Base-by-base conservation (phyloP, 2,113 vertebrate species). In the Cyrtonyx montezumae region DNA sequence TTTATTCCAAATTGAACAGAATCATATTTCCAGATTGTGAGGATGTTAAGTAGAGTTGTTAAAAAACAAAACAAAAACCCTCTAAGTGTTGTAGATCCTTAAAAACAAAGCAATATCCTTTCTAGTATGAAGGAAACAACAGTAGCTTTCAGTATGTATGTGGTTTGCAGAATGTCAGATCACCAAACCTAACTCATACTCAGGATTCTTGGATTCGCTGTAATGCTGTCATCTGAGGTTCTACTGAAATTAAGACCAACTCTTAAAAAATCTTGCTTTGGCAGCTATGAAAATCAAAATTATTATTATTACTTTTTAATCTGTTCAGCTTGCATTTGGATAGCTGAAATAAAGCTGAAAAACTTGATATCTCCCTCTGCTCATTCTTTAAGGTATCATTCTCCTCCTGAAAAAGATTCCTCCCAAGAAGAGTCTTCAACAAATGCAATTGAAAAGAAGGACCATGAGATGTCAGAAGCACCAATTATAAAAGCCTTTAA, bases 401-500 rank as follows among this genome's bases (percentile, higher is more conserved):
- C 98, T 86, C 97, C 98, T 91, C 97, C 96, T 61, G 98, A 98
- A 88, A 98, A 98, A 95, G 97, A 98, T 42, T 87, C 92, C 18
- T 95, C 96, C 11, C 92, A 83, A 71, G 96, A 92, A 79, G 92
- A 74, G n/a, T 95, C 95, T 48, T 76, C 95, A 73, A 51, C 91
- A 74, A 93, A 94, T 88, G 94, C 97, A 49, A 17, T 21, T 13
- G 85, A 86, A 18, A 97, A 96, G 53, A 98, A 97, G 58, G 98
- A 98, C 21, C 93, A 79, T n/a, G 98, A 98, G 11, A 81, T 90
- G 17, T 93, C 97, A 36, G 97, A 99, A 86, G 97, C 98, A 18
- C 98, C 99, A 8, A 95, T 99, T 93, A 97, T 99, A 97, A 99
- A 98, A 96, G 98, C 98, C 37, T 97, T 99, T 76, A 99, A 98